Evolutionary conservation across 2,888 invertebrate species (phyloP), one percentile per base, ranked within the genome.

Genomic region (Sycophila texana): DNA sequence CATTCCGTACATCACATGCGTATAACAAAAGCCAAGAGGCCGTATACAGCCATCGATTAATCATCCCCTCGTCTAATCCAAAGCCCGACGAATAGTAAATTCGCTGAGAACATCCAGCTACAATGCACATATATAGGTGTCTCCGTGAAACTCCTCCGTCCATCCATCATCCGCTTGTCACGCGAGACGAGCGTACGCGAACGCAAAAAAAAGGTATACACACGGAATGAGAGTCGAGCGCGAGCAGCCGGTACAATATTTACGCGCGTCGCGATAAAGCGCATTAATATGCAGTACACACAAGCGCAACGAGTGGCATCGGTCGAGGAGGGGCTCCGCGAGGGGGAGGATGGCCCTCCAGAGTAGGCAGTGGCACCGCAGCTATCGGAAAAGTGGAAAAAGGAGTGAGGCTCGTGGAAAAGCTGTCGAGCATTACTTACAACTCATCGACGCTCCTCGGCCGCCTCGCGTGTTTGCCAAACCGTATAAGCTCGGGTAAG

Each of bases 401-500:
- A n/a, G 53, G 53, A 53, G 53, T 16, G 53, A 53, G 53, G n/a
- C 16, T 7, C 20, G 22, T 13, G 12, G 65, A 49, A 18, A 66
- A 47, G 20, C 39, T 22, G 57, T 39, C 49, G 63, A 55, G 53
- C 63, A 55, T 73, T 73, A 63, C 30, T 73, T 55, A 63, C 61
- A 16, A 63, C 63, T 73, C 65, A 73, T 73, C 51, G 63, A 55
- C 20, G n/a, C 2, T 12, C 20, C 61, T 18, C 58, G 51, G 13
- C 26, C 67, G 53, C 18, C 57, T 30, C 49, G 49, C 49, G 72
- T 51, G 63, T 73, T 73, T 51, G 30, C 30, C 72, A 30, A 51
- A 61, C 60, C 71, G 57, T 72, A 57, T 70, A 63, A 72, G 61
- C 72, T 39, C 51, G 53, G 4, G 18, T 30, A 60, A 60, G 60